Percentiles rank a stretch among this genome's conserved stretches.
Evolutionary conservation across 2,797 vertebrate species (phyloP).

Genomic region (Tenualosa ilisha): DNA sequence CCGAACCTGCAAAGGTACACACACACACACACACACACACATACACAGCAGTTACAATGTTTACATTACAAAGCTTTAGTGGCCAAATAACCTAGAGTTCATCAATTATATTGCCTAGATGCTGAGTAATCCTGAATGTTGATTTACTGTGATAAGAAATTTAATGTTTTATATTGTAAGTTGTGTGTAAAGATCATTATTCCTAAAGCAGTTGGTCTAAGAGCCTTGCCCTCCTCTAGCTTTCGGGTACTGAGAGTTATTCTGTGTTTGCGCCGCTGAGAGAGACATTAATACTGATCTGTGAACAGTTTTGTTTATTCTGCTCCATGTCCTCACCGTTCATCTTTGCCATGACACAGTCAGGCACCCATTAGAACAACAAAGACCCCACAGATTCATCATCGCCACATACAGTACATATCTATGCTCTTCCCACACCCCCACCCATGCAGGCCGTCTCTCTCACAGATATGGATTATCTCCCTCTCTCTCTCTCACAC

Average conservation of each 20-base stretch:
- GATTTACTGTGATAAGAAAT: too few relatives aligned
- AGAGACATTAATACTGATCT: background rate
- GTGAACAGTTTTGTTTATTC: background rate
- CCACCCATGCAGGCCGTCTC: background rate
- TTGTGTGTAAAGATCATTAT: background rate
- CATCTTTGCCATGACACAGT: background rate
- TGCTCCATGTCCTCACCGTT: background rate
- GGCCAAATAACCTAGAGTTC: too few relatives aligned
- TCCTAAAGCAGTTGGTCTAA: background rate
- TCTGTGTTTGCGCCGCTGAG: background rate
- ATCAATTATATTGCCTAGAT: too few relatives aligned
- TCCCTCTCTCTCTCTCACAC: too few relatives aligned
- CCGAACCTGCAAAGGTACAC: slow-evolving; percentile 81
- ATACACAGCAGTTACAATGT: too few relatives aligned
- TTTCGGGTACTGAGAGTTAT: background rate
- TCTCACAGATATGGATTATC: background rate
- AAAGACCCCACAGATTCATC: background rate
- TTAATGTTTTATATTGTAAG: background rate
- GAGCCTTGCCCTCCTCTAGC: background rate
- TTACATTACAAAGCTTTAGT: too few relatives aligned
- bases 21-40: background rate
- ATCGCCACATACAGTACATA: background rate
- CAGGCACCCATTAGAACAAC: background rate
- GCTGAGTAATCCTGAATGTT: too few relatives aligned
- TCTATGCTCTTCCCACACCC: background rate